Conservation (phyloP, 2,888 invertebrate genomes). For the Heliconius cydno region DNA sequence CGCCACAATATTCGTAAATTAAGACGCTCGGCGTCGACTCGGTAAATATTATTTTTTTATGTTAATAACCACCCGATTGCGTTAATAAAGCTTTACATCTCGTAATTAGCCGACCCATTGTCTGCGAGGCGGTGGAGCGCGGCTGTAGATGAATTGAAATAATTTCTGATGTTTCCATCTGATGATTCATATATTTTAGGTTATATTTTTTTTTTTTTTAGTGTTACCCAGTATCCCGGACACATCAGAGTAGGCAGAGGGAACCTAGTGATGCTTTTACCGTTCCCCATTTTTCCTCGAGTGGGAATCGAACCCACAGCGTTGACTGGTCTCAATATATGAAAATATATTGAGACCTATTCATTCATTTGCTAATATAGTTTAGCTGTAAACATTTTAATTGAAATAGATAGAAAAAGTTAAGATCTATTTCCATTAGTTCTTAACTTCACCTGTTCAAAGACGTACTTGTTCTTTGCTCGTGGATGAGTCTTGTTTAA, state of each 20-base stretch:
- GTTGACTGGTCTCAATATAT: too few relatives aligned
- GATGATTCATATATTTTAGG: conserved; percentile 31
- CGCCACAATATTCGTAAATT: conserved; percentile 81
- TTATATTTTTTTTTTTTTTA: background rate
- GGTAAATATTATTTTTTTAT: conserved; percentile 84
- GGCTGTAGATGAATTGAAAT: conserved; percentile 53
- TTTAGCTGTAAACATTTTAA: background rate
- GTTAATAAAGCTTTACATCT: conserved; percentile 83
- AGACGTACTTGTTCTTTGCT: background rate
- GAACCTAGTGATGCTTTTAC: too few relatives aligned
- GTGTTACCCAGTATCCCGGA: too few relatives aligned
- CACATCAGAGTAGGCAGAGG: too few relatives aligned
- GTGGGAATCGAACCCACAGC: too few relatives aligned
- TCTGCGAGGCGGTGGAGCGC: conserved; percentile 64
- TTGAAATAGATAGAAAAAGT: background rate
- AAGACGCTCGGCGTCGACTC: conserved; percentile 68
- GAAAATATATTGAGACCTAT: too few relatives aligned
- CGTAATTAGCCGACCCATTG: conserved; percentile 67
- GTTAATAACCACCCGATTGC: conserved; percentile 81
- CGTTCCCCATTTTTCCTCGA: too few relatives aligned
- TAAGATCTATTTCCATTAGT: background rate
- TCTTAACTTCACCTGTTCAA: background rate
- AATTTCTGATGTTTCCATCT: conserved; percentile 46
- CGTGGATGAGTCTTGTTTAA: too few relatives aligned
- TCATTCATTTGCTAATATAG: background rate